A percentile compares a stretch with the other conserved stretches of the same genome.
phyloP scores from a whole-genome alignment of 2,797 vertebrate genomes.

The Mareca strepera region DNA sequence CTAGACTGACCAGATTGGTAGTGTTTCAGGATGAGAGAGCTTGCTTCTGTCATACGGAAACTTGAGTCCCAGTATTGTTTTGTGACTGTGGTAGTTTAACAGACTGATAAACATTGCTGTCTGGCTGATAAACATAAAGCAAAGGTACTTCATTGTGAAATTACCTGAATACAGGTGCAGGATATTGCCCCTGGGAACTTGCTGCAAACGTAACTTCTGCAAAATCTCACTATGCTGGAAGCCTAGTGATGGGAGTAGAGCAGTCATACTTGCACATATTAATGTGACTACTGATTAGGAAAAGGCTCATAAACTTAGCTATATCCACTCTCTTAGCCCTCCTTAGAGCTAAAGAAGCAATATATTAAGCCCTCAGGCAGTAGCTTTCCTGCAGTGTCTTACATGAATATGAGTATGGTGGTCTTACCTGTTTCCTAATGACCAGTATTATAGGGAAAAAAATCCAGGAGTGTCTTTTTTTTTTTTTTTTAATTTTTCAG shows the following conservation, averaged over 20 bases:
- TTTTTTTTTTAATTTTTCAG: neutral
- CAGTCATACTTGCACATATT: neutral
- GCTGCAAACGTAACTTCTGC: no score
- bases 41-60: neutral
- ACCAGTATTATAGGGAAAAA: neutral
- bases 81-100: neutral
- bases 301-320: neutral
- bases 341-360: neutral
- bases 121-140: neutral
- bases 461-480: neutral
- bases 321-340: neutral
- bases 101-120: neutral
- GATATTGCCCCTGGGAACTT: neutral
- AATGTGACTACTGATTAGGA: neutral
- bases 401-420: neutral
- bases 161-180: neutral
- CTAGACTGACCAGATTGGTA: rapidly evolving
- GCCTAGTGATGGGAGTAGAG: neutral
- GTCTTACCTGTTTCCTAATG: neutral
- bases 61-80: neutral
- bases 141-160: neutral
- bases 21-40: neutral
- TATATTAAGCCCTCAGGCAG: neutral
- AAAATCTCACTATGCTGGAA: neutral
- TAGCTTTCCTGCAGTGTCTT: neutral